Evolutionary conservation across 2,113 vertebrate genomes (phyloP), one percentile per base, ranked within the genome.

Genomic region (Ochotona princeps): DNA sequence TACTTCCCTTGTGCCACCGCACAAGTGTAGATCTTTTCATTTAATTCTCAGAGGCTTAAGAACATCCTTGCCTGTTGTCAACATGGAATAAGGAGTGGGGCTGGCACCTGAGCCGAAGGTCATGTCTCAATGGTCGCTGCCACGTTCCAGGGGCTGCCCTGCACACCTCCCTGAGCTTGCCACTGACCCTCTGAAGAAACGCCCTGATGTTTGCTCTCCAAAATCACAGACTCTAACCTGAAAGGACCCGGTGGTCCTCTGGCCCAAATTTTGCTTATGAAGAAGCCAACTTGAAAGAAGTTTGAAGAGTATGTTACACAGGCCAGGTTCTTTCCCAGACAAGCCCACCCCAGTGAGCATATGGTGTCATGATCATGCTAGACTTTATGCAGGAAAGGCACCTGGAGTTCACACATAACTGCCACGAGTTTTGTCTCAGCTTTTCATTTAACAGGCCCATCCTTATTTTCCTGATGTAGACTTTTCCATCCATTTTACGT

Each of bases 81-180:
- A 28, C 3, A 70, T 61, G n/a, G 49, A 11, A 21, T 65, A 65
- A 80, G 23, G 49, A 15, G 21, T 35, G 38, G 54, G 28, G 57
- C 49, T 75, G 60, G 35, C 28, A 2, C 57, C 26, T 35, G 65
- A 80, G 32, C 63, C 69, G 28, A 35, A 44, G 49, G n/a, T 49
- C 26, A 7, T 2, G 44, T 65, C 49, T 60, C 60, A 54, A 26
- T n/a, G 10, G 21, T 2, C 2, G n/a, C 28, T 2, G 35, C 28
- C 79, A 8, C 2, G 8, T n/a, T 6, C 6, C 6, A 12, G 35
- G 35, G 38, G 13, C 30, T 67, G 20, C 18, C 30, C 15, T 26
- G n/a, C 17, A 2, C 21, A 28, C 30, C 2, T 0, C 28, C 8
- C 0, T 1, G 47, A 14, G 7, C 51, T 61, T 15, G 30, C n/a